Percentiles rank a stretch among this genome's conserved stretches.
phyloP scores from a whole-genome alignment of 2,888 invertebrate genomes.

The Napeogenes sylphis region DNA sequence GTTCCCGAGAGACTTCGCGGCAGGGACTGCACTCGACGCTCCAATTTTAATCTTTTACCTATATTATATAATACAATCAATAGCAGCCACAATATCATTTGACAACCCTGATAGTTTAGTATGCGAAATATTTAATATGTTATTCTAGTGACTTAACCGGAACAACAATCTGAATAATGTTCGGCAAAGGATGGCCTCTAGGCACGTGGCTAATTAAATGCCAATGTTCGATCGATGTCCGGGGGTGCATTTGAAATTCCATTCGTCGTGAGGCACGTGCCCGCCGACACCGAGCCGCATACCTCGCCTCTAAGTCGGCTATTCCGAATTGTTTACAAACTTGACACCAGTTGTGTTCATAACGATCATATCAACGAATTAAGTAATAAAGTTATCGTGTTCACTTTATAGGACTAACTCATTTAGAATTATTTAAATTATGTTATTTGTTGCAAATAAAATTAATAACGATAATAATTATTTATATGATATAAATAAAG shows the following conservation, averaged over 20 bases:
- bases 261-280: constrained; percentile 41
- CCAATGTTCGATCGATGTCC: constrained; percentile 54
- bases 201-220: constrained; percentile 77
- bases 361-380: constrained; percentile 10
- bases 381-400: too few species aligned
- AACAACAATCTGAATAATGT: constrained; percentile 64
- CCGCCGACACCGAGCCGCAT: constrained; percentile 50
- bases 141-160: constrained; percentile 50
- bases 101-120: constrained; percentile 15
- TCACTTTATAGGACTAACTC: too few species aligned
- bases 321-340: constrained; percentile 58
- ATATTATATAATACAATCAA: not conserved
- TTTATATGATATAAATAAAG: too few species aligned
- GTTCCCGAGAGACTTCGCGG: constrained; percentile 61
- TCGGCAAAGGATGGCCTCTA: constrained; percentile 48
- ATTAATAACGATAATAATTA: too few species aligned
- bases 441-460: too few species aligned
- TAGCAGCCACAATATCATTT: too few species aligned
- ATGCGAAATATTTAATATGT: constrained; percentile 14
- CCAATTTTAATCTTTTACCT: constrained; percentile 22
- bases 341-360: constrained; percentile 40
- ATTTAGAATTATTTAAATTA: too few species aligned
- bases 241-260: constrained; percentile 60
- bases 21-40: constrained; percentile 61
- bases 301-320: constrained; percentile 49